Evolutionary conservation across 2,113 vertebrate species (phyloP).

Genomic region (Engystomops pustulosus): DNA sequence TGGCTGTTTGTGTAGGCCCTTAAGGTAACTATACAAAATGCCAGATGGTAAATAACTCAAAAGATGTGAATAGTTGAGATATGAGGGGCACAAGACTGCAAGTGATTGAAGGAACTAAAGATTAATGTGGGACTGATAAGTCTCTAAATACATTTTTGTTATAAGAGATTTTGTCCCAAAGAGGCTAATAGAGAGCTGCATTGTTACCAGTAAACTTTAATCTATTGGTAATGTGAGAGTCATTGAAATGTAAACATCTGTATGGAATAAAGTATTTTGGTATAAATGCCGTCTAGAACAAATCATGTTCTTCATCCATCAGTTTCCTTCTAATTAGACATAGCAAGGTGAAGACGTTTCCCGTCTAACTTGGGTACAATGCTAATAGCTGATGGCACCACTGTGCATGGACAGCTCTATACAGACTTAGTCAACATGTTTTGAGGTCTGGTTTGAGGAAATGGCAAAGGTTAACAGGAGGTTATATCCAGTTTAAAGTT

Average conservation of each 20-base stretch:
- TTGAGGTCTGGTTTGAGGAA: slow-evolving; percentile 46
- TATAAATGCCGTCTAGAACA: slow-evolving; percentile 57
- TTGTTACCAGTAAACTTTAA: slow-evolving; percentile 62
- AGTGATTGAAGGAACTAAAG: background rate
- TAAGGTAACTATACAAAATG: background rate
- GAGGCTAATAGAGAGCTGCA: slow-evolving; percentile 60
- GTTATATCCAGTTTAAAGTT: slow-evolving; percentile 38
- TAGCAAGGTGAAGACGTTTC: slow-evolving; percentile 24
- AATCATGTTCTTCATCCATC: slow-evolving; percentile 43
- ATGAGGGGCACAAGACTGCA: background rate
- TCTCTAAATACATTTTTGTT: slow-evolving; percentile 56
- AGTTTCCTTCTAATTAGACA: slow-evolving; percentile 53
- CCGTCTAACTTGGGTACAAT: slow-evolving; percentile 4
- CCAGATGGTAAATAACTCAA: background rate
- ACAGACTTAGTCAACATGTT: slow-evolving; percentile 31
- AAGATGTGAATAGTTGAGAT: background rate
- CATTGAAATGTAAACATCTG: slow-evolving; percentile 61
- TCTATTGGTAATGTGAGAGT: slow-evolving; percentile 62
- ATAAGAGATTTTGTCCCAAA: slow-evolving; percentile 61
- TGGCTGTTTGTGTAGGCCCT: background rate
- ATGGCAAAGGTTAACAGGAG: slow-evolving; percentile 37
- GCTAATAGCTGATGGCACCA: slow-evolving; percentile 36
- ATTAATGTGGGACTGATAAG: background rate
- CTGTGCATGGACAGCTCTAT: slow-evolving; percentile 11
- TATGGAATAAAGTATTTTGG: slow-evolving; percentile 62